phyloP scores from a whole-genome alignment of 2,113 vertebrate genomes.

The Seriola quinqueradiata region DNA sequence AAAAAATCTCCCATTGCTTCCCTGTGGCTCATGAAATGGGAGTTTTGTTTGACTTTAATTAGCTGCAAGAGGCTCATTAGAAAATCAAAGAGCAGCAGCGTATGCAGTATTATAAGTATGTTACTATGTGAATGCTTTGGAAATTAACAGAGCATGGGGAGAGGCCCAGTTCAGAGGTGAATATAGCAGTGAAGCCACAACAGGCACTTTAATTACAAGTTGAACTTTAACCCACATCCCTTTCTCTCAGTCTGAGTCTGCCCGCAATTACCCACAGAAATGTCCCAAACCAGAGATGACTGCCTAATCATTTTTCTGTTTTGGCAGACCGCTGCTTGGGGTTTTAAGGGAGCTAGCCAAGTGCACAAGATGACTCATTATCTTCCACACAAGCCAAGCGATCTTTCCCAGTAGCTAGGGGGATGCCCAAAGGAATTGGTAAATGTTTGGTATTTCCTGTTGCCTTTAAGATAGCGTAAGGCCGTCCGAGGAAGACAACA shows the following conservation, averaged over 20 bases:
- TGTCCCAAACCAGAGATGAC: conserved; percentile 67
- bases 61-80: conserved; percentile 71
- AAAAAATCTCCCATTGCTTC: conserved; percentile 23
- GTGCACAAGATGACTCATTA: conserved; percentile 68
- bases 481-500: conserved; percentile 43
- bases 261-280: conserved; percentile 65
- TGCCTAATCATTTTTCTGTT: conserved; percentile 65
- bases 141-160: conserved; percentile 71
- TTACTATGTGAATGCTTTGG: conserved; percentile 58
- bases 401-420: conserved; percentile 39
- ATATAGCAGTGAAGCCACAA: conserved; percentile 68
- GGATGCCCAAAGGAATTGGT: conserved; percentile 59
- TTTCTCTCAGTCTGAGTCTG: conserved; percentile 59
- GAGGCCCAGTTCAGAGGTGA: conserved; percentile 59
- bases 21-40: conserved; percentile 52
- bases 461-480: conserved; percentile 22
- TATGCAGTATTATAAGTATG: conserved; percentile 55
- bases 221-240: conserved; percentile 82
- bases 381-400: conserved; percentile 50
- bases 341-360: conserved; percentile 34
- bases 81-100: conserved; percentile 66
- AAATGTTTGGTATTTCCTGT: conserved; percentile 70
- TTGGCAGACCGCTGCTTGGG: conserved; percentile 51
- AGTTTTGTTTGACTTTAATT: conserved; percentile 80
- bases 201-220: conserved; percentile 76